Base-by-base conservation (phyloP, 2,888 invertebrate species). In the Chrysina gloriosa region DNA sequence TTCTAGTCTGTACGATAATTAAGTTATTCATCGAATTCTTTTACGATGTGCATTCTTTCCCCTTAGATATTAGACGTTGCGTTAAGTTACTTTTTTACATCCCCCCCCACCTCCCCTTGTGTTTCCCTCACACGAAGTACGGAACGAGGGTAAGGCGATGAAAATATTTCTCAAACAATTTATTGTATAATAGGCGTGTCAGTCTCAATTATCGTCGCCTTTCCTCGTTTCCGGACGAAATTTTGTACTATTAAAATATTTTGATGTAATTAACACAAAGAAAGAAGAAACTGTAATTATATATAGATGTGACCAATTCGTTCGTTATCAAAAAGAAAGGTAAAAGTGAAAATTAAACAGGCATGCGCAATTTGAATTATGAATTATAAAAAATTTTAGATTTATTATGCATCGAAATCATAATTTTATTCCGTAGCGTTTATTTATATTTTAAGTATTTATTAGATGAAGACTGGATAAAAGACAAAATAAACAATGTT, bases 41-140 rank as follows among this genome's bases (percentile, higher is more conserved):
- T 73, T 75, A 73, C 6, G 72, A 74, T 73, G 73, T 77, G 72
- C 74, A 71, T 76, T 76, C 73, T n/a, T n/a, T n/a, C n/a, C n/a
- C n/a, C 71, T 63, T 74, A 76, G 73, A 61, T 58, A 72, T 70
- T 74, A 72, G 71, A 68, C 63, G 42, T 42, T 58, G 14, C 9
- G 19, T 31, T 16, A 31, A 1, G 21, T 19, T 19, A 16, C 6
- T 16, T n/a, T n/a, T n/a, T n/a, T n/a, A n/a, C n/a, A n/a, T n/a
- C n/a, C n/a, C n/a, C n/a, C n/a, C n/a, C n/a, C n/a, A n/a, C n/a
- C n/a, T n/a, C n/a, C n/a, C n/a, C n/a, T n/a, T n/a, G n/a, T n/a
- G n/a, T n/a, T n/a, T n/a, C n/a, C n/a, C n/a, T n/a, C n/a, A n/a
- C n/a, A n/a, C n/a, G n/a, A n/a, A n/a, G n/a, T n/a, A n/a, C n/a